Base-by-base conservation (phyloP, 2,113 vertebrate species). In the Dolichotis patagonum region DNA sequence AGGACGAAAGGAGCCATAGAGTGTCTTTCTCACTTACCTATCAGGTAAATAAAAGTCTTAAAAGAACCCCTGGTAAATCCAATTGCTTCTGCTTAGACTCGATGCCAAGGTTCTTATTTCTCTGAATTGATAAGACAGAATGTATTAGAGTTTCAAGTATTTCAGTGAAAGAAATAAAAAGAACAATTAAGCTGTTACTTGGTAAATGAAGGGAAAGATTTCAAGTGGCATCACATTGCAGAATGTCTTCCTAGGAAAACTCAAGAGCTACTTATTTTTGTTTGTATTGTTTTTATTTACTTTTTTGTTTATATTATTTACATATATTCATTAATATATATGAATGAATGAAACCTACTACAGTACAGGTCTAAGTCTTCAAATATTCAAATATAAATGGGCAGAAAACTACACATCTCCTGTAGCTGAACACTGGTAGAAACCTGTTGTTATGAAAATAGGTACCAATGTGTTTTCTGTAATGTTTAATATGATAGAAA, bases 111-210 rank as follows among this genome's bases (percentile, higher is more conserved):
- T 52, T 94, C 80, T 67, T 78, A 88, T 52, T 94, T 3, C 0
- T 92, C 75, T 90, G 75, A 90, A 84, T 94, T 90, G 91, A 38
- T 88, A 52, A 78, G 84, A 89, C 43, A 69, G 46, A 28, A 20
- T 0, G 1, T 1, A 0, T 0, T 14, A 88, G 10, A 54, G 35
- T 78, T n/a, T 67, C 6, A 60, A 63, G 78, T 38, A 91, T 43
- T 80, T 69, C 49, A 20, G 16, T 77, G 24, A 82, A 77, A 75
- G 62, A 88, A 71, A 95, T 58, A 86, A 88, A 92, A 88, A 84
- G 32, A 95, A 69, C 46, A 85, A 96, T 94, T 96, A 97, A 95
- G 49, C 88, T 83, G 38, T 77, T 96, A 83, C 41, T 88, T 84
- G 90, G 90, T 87, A 96, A 87, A 91, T 43, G 52, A 80, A 95